These are phyloP conservation scores for Ctenosaura bakeri DNA, from an alignment of 2,797 vertebrate genomes.

Conservation along the genomic window DNA sequence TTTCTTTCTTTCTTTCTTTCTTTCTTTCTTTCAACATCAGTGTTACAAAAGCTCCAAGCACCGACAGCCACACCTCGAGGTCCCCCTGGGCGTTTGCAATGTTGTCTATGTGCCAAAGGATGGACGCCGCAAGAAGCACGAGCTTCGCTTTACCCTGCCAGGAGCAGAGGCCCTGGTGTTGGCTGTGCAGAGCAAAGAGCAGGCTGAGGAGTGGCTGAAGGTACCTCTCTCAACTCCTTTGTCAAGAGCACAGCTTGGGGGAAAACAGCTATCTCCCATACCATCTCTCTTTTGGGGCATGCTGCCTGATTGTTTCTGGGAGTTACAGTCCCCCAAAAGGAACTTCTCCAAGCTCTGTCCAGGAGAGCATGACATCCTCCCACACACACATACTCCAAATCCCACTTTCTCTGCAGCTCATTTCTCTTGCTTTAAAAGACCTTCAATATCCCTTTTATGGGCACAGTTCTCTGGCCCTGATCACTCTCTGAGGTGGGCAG, in stretches of 20 bases:
- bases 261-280: too few relatives aligned
- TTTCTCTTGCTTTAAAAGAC: not conserved
- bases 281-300: too few relatives aligned
- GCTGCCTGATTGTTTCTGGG: too few relatives aligned
- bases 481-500: not conserved
- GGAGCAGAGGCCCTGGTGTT: constrained; percentile 92
- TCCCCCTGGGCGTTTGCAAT: constrained; percentile 87
- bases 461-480: not conserved
- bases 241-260: not conserved
- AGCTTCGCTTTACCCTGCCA: constrained; percentile 92
- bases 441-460: not conserved
- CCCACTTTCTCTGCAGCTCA: fast-evolving
- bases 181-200: constrained; percentile 95
- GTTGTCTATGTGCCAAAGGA: constrained; percentile 96
- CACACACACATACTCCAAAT: not conserved
- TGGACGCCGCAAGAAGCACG: constrained; percentile 94
- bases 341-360: not conserved
- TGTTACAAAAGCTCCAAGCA: constrained; percentile 99
- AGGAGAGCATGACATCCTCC: not conserved
- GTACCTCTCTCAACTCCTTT: constrained; percentile 72
- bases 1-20: not conserved
- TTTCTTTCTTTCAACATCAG: constrained; percentile 73
- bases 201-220: constrained; percentile 98
- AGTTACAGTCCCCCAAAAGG: not conserved
- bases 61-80: constrained; percentile 88